Evolutionary conservation across 2,888 invertebrate genomes (phyloP).

Genomic region (Globia sparganii): DNA sequence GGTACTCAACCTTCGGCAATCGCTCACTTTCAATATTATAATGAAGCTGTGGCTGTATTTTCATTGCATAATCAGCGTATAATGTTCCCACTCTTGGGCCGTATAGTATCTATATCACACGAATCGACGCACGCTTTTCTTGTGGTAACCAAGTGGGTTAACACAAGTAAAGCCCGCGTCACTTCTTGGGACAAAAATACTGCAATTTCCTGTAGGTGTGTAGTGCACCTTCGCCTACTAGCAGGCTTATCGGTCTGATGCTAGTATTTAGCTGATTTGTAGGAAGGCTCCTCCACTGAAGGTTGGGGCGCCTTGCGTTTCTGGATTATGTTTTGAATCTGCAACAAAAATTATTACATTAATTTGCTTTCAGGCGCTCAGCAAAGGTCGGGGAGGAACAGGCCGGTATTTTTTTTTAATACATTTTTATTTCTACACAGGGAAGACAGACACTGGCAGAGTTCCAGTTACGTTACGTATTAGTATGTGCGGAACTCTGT

Average conservation of each 20-base stretch:
- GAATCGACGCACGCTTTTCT: background rate
- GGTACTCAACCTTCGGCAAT: background rate
- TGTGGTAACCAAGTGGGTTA: background rate
- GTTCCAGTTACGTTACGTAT: no score
- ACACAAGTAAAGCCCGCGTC: background rate
- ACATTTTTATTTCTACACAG: background rate
- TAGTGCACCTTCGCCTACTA: background rate
- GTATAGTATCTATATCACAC: background rate
- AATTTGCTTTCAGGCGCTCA: background rate
- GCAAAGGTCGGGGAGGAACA: background rate
- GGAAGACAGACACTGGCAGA: no score
- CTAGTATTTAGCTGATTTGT: conserved; percentile 92
- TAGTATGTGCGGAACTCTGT: no score
- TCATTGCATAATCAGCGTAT: background rate
- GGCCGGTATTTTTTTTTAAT: background rate
- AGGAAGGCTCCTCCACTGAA: conserved; percentile 90
- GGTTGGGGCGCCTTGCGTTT: conserved; percentile 93
- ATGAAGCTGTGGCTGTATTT: no score
- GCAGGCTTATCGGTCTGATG: background rate
- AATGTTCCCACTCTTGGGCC: background rate
- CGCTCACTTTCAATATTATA: background rate
- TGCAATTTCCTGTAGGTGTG: background rate
- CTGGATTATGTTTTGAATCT: conserved; percentile 96
- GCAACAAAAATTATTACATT: conserved; percentile 67
- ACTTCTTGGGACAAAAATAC: background rate